phyloP scores from a whole-genome alignment of 2,888 invertebrate species.

The Perdita meconis region DNA sequence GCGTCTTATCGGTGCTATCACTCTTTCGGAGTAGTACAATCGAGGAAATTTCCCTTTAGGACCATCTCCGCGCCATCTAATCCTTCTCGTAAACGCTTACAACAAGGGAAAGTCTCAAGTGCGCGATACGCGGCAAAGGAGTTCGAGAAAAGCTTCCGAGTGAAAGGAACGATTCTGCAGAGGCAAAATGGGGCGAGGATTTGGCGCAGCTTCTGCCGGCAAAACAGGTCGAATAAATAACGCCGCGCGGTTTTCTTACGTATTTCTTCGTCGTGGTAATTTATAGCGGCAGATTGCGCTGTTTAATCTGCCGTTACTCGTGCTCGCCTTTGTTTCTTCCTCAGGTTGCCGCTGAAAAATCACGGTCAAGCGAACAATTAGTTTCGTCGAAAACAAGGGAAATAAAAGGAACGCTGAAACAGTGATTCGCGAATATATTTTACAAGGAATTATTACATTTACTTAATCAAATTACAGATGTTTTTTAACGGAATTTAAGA shows the following conservation, averaged over 20 bases:
- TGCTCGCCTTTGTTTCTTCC: constrained; percentile 8
- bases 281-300: constrained; percentile 18
- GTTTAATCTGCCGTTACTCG: constrained; percentile 24
- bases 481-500: no score
- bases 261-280: constrained; percentile 12
- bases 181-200: constrained; percentile 59
- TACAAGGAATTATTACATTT: no score
- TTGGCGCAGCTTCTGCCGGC: constrained; percentile 36
- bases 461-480: no score
- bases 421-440: no score
- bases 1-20: constrained; percentile 19
- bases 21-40: constrained; percentile 45
- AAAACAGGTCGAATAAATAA: constrained; percentile 43
- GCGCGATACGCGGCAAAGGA: constrained; percentile 9
- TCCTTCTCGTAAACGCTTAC: constrained; percentile 50
- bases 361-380: constrained; percentile 1
- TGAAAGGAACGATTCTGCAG: constrained; percentile 49
- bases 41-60: constrained; percentile 65
- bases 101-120: constrained; percentile 9
- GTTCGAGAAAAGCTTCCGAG: constrained; percentile 44
- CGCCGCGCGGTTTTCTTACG: not conserved
- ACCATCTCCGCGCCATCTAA: constrained; percentile 58
- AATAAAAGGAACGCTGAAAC: not conserved
- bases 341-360: not conserved
- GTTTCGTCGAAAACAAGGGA: not conserved